Conservation (phyloP, 2,797 vertebrate genomes). For the Anolis apletophallus region DNA sequence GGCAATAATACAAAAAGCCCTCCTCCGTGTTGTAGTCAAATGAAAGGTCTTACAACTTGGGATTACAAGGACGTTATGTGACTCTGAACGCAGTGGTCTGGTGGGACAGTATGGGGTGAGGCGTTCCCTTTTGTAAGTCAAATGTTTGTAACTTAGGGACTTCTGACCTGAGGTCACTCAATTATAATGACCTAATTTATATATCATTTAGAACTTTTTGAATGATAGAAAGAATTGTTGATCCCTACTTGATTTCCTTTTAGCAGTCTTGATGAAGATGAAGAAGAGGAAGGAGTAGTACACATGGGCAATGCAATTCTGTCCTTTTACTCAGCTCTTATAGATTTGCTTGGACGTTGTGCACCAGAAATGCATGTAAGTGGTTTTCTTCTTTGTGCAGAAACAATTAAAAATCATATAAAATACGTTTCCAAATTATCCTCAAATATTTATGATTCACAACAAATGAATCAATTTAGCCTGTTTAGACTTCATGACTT, state of each 20-base stretch:
- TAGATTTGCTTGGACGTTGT: constrained; percentile 96
- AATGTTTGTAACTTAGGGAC: no score
- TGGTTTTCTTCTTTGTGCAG: constrained; percentile 38
- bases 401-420: neutral
- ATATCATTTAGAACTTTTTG: neutral
- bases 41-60: no score
- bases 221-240: constrained; percentile 24
- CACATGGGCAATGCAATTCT: constrained; percentile 99
- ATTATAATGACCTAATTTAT: neutral
- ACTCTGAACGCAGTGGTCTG: no score
- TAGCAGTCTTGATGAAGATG: constrained; percentile 83
- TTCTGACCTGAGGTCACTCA: neutral
- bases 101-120: no score
- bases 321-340: constrained; percentile 99
- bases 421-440: neutral
- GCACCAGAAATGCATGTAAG: constrained; percentile 98
- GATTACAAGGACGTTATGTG: no score
- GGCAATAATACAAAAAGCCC: no score
- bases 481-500: neutral
- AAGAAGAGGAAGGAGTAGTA: constrained; percentile 94
- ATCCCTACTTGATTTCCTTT: constrained; percentile 54
- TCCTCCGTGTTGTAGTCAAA: no score
- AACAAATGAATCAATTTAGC: neutral
- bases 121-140: no score
- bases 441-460: constrained; percentile 9